A percentile compares a stretch with the other conserved stretches of the same genome.
phyloP scores from a whole-genome alignment of 1,140 invertebrate species.

The Scaptomyza pallida region DNA sequence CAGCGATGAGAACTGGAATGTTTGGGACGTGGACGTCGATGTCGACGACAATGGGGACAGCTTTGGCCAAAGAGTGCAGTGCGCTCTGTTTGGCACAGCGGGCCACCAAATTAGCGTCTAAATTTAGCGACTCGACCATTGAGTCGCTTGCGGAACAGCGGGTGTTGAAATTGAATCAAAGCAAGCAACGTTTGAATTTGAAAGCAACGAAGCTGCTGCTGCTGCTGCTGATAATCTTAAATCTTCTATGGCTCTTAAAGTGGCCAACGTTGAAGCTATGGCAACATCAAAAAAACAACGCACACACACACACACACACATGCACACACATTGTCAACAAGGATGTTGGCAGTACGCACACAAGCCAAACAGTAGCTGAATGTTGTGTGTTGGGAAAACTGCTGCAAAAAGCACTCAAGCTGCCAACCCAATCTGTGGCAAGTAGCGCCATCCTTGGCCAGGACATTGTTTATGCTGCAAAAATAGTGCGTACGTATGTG shows the following conservation, averaged over 20 bases:
- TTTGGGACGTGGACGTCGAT: not conserved
- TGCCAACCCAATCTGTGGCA: slow-evolving; percentile 23
- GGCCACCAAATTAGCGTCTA: slow-evolving; percentile 76
- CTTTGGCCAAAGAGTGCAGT: not conserved
- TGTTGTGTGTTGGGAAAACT: not conserved
- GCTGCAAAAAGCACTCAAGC: slow-evolving; percentile 24
- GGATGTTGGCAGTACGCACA: too few relatives aligned
- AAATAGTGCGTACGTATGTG: slow-evolving; percentile 3
- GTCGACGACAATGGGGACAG: slow-evolving; percentile 30
- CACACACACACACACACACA: too few relatives aligned
- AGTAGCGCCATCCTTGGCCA: slow-evolving; percentile 21
- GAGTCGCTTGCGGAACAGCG: slow-evolving; percentile 39
- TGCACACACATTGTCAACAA: slow-evolving; percentile 22
- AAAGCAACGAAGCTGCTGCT: slow-evolving; percentile 4
- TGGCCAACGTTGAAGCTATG: not conserved
- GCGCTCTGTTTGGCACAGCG: slow-evolving; percentile 50
- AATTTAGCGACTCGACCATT: slow-evolving; percentile 75
- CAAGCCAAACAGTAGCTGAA: slow-evolving; percentile 14
- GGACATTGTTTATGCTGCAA: slow-evolving; percentile 29
- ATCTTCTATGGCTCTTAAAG: not conserved
- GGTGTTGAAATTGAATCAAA: slow-evolving; percentile 28
- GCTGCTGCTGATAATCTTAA: slow-evolving; percentile 10
- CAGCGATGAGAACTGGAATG: slow-evolving; percentile 42
- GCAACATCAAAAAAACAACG: slow-evolving; percentile 4
- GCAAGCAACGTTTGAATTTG: not conserved